Conservation (phyloP, 2,888 invertebrate species). For the Physocephala rufipes region DNA sequence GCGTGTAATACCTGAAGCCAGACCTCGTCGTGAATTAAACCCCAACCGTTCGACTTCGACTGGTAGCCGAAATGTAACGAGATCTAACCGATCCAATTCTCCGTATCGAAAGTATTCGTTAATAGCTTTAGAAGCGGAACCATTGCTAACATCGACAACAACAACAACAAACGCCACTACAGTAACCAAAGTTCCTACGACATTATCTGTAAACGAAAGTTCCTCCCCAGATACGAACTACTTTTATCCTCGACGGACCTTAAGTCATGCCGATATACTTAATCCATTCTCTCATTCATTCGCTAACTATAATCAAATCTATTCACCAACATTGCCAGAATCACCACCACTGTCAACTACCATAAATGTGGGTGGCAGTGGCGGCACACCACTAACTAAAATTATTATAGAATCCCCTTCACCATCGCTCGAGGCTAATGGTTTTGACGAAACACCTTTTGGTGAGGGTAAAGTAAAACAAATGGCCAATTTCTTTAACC, state of each 20-base stretch:
- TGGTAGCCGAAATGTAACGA: slow-evolving; percentile 26
- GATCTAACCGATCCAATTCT: background rate
- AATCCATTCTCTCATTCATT: slow-evolving; percentile 37
- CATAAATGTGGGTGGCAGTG: background rate
- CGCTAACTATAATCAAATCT: slow-evolving; percentile 22
- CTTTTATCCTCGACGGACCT: slow-evolving; percentile 48
- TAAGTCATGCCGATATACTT: slow-evolving; percentile 47
- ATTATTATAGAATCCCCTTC: slow-evolving; percentile 4
- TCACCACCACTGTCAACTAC: slow-evolving; percentile 12
- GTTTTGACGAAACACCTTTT: slow-evolving; percentile 57
- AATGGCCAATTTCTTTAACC: slow-evolving; percentile 75
- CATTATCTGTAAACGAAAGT: slow-evolving; percentile 55
- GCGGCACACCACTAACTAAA: background rate
- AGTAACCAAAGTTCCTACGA: slow-evolving; percentile 59
- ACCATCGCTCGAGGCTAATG: background rate
- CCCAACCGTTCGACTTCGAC: slow-evolving; percentile 56
- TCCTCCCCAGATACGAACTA: slow-evolving; percentile 58
- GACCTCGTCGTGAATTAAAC: slow-evolving; percentile 56
- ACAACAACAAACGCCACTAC: slow-evolving; percentile 43
- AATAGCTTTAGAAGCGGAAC: slow-evolving; percentile 29
- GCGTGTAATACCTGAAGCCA: slow-evolving; percentile 27
- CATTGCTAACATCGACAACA: too few species aligned
- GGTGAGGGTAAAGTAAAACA: slow-evolving; percentile 77
- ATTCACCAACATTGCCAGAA: too few species aligned
- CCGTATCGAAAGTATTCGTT: slow-evolving; percentile 18